Evolutionary conservation across 1,140 invertebrate species (phyloP).

Genomic region (Anastrepha obliqua): DNA sequence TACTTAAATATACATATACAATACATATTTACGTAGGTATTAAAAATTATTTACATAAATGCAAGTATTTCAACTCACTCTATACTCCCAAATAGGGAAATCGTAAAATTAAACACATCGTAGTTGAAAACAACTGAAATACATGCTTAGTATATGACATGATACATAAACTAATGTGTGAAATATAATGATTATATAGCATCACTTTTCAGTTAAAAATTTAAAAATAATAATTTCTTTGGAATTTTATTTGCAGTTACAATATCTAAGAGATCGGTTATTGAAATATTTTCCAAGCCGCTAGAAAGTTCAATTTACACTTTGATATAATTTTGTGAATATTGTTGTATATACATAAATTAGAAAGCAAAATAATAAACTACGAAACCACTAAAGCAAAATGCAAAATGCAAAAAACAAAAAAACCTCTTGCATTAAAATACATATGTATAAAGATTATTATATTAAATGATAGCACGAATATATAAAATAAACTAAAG

Average conservation of each 20-base stretch:
- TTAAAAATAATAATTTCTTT: slow-evolving; percentile 38
- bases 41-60: neutral
- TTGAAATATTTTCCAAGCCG: slow-evolving; percentile 56
- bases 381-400: neutral
- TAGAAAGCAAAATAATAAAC: slow-evolving; percentile 8
- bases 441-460: neutral
- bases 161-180: neutral
- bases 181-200: slow-evolving; percentile 12
- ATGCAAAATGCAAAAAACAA: neutral
- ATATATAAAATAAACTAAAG: slow-evolving; percentile 1
- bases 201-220: neutral
- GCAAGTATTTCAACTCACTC: neutral
- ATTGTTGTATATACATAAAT: slow-evolving; percentile 30
- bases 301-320: slow-evolving; percentile 9
- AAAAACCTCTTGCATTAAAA: neutral
- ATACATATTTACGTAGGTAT: neutral
- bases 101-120: neutral
- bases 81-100: neutral
- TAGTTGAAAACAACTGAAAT: neutral
- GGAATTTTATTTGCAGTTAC: slow-evolving; percentile 55
- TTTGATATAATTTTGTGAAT: neutral
- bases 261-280: slow-evolving; percentile 54
- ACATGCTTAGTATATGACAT: neutral
- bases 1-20: neutral
- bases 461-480: slow-evolving; percentile 28